Evolutionary conservation across 2,888 invertebrate species (phyloP), one percentile per base, ranked within the genome.

Genomic region (Mythimna vitellina): DNA sequence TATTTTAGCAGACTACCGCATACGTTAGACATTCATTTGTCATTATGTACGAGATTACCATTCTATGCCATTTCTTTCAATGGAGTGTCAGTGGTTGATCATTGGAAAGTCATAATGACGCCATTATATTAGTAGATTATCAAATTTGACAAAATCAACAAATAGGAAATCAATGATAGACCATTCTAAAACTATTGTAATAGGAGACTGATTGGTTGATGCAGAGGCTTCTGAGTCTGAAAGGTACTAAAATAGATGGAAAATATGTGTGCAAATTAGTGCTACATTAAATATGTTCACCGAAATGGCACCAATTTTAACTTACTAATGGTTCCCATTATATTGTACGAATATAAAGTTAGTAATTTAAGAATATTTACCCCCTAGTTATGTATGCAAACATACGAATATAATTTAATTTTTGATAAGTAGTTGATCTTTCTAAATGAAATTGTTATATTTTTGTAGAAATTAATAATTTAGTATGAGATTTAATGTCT

Each of bases 341-440:
- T 53, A 78, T 51, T 62, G 8, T 49, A 57, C 20, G 3, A 66
- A n/a, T 42, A 57, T 63, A 57, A 10, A 64, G 10, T 12, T 65
- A 75, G 76, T 69, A 61, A 68, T 80, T 46, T 80, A 80, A 65
- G 61, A 75, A 25, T 75, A 68, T 73, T 68, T 80, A 80, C 69
- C 25, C 51, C 49, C 56, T 74, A 75, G 64, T 64, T 56, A 79
- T 62, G 61, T 76, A 79, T 76, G 65, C 57, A 53, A 73, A 65
- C 73, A 79, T 79, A 79, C 64, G 64, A 70, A 12, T 63, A 29
- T 25, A 32, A 51, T 35, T 29, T 20, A 42, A 60, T 46, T 65
- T 69, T 60, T 60, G 58, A 49, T 71, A 54, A 42, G n/a, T 63
- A 64, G 72, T 64, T 51, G 56, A 65, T 73, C 73, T 78, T 72